Percentiles rank a stretch among this genome's conserved stretches.
Conservation (phyloP, 2,113 vertebrate species). For the Petrocephalus microphthalmus region DNA sequence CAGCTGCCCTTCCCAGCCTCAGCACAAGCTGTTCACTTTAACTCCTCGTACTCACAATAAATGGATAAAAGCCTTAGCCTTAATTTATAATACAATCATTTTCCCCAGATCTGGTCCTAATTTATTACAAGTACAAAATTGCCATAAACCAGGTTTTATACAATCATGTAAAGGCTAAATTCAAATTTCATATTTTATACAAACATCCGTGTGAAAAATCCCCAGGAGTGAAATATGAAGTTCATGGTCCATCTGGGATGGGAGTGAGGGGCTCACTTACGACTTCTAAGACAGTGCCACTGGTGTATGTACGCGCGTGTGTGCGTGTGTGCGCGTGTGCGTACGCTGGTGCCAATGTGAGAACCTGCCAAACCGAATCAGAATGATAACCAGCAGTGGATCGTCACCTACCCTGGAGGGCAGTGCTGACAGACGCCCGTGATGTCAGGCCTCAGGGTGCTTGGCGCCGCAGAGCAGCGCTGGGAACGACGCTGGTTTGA, state of each 20-base stretch:
- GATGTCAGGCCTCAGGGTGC: background rate
- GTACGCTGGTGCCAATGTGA: slow-evolving; percentile 7
- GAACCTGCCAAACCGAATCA: background rate
- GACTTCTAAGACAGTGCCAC: slow-evolving; percentile 88
- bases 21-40: slow-evolving; percentile 83
- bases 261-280: slow-evolving; percentile 74
- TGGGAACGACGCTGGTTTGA: background rate
- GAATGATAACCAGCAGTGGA: background rate
- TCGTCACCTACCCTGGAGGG: background rate
- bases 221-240: slow-evolving; percentile 70
- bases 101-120: slow-evolving; percentile 76
- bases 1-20: slow-evolving; percentile 73
- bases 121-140: slow-evolving; percentile 82
- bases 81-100: slow-evolving; percentile 97
- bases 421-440: background rate
- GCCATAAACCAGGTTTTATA: slow-evolving; percentile 93
- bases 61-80: slow-evolving; percentile 87
- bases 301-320: slow-evolving; percentile 68
- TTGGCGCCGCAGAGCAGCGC: background rate
- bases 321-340: slow-evolving; percentile 35
- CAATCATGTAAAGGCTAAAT: slow-evolving; percentile 95
- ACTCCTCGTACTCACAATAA: slow-evolving; percentile 68
- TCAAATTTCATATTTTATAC: slow-evolving; percentile 83
- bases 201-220: slow-evolving; percentile 85
- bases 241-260: slow-evolving; percentile 55